A percentile compares a stretch with the other conserved stretches of the same genome.
Evolutionary conservation across 2,888 invertebrate species (phyloP).

Genomic region (Acanthoscelides obtectus): DNA sequence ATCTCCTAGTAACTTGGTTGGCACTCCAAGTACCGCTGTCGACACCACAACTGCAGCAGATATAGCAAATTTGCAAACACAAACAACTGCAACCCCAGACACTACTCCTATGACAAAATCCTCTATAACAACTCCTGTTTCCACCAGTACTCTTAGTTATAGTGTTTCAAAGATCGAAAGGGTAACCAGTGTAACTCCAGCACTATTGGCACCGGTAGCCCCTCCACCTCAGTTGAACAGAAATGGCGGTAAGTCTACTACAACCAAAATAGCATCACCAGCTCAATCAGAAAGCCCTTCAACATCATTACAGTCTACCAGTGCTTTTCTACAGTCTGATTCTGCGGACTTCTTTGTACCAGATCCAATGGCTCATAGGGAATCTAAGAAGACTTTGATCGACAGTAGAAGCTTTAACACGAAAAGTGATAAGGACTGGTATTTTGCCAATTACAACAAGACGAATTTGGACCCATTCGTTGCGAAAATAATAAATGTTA

Average conservation of each 20-base stretch:
- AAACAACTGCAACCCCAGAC: constrained; percentile 6
- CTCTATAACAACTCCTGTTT: background rate
- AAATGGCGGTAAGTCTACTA: constrained; percentile 52
- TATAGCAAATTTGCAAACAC: background rate
- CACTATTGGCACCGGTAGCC: constrained; percentile 59
- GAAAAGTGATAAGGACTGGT: constrained; percentile 67
- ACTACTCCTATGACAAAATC: background rate
- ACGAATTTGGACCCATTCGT: constrained; percentile 51
- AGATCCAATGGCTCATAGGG: constrained; percentile 21
- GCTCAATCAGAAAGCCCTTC: constrained; percentile 27
- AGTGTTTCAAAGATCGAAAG: background rate
- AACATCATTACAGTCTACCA: constrained; percentile 22
- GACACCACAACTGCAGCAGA: background rate
- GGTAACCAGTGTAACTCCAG: constrained; percentile 47
- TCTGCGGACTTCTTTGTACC: constrained; percentile 7
- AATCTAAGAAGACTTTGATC: constrained; percentile 25
- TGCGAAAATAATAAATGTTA: constrained; percentile 10
- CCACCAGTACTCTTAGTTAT: background rate
- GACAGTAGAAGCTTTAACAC: background rate
- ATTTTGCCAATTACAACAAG: constrained; percentile 79
- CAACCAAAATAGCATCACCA: constrained; percentile 56
- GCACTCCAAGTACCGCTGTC: background rate
- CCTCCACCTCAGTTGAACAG: constrained; percentile 45
- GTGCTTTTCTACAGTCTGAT: constrained; percentile 24
- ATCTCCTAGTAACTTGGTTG: background rate